phyloP scores from a whole-genome alignment of 2,797 vertebrate genomes.

The Leptoclinus maculatus region DNA sequence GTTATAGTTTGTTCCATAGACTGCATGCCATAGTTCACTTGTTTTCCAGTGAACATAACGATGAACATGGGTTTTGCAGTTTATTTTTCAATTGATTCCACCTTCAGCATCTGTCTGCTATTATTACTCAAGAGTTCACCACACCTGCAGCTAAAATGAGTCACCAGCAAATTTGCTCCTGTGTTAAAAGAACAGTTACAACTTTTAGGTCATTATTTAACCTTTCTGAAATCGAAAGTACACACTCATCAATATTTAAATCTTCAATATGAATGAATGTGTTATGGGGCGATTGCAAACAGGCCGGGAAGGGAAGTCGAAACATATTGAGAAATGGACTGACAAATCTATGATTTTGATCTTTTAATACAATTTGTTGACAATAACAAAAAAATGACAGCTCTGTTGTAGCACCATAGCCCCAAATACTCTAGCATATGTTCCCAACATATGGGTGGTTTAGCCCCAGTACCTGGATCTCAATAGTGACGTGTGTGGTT shows the following conservation, averaged over 20 bases:
- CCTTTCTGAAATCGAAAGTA: neutral
- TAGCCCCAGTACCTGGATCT: slow-evolving; percentile 2
- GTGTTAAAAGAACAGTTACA: neutral
- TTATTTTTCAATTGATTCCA: slow-evolving; percentile 6
- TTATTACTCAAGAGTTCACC: neutral
- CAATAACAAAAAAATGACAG: neutral
- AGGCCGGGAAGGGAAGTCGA: neutral
- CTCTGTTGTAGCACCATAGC: neutral
- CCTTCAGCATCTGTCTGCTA: neutral
- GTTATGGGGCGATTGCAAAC: neutral
- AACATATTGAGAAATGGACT: neutral
- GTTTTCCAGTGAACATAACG: neutral
- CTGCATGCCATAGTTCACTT: neutral
- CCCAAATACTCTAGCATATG: slow-evolving; percentile 11
- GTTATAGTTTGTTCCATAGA: neutral
- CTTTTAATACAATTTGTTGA: slow-evolving; percentile 9
- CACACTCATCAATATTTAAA: neutral
- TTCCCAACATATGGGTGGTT: slow-evolving; percentile 18
- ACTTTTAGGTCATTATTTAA: neutral
- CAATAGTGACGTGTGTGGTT: slow-evolving; percentile 13
- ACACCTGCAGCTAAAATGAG: neutral
- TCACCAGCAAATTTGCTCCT: neutral
- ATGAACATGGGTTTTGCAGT: neutral
- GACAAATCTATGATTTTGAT: neutral
- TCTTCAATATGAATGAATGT: neutral